Evolutionary conservation across 2,888 invertebrate genomes (phyloP).

Genomic region (Troilus luridus): DNA sequence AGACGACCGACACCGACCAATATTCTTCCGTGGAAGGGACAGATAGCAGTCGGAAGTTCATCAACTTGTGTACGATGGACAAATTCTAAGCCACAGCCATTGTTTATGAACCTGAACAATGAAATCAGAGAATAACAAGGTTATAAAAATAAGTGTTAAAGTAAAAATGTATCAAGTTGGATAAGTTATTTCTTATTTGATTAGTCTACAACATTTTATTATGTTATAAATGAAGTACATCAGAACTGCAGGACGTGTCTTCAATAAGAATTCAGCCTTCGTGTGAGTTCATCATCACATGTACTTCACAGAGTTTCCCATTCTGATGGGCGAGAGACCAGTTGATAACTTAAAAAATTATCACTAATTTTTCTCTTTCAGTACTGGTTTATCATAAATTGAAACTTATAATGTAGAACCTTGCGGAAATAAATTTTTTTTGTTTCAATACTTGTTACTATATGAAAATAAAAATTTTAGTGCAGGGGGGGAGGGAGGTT

Average conservation of each 20-base stretch:
- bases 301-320: background rate
- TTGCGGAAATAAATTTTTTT: background rate
- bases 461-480: too few relatives aligned
- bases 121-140: background rate
- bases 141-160: background rate
- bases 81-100: constrained; percentile 89
- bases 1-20: constrained; percentile 93
- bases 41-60: constrained; percentile 91
- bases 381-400: background rate
- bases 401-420: background rate
- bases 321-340: too few relatives aligned
- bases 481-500: too few relatives aligned
- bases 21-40: constrained; percentile 91
- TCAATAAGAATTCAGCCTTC: constrained; percentile 9
- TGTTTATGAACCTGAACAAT: constrained; percentile 74
- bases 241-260: constrained; percentile 31
- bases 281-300: constrained; percentile 22
- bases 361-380: too few relatives aligned
- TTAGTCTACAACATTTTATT: background rate
- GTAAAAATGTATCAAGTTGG: background rate
- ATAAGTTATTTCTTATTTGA: background rate
- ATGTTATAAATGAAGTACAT: background rate
- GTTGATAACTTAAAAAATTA: too few relatives aligned
- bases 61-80: constrained; percentile 95
- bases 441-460: too few relatives aligned